Evolutionary conservation across 2,888 invertebrate genomes (phyloP).

Genomic region (Ennomos fuscantarius): DNA sequence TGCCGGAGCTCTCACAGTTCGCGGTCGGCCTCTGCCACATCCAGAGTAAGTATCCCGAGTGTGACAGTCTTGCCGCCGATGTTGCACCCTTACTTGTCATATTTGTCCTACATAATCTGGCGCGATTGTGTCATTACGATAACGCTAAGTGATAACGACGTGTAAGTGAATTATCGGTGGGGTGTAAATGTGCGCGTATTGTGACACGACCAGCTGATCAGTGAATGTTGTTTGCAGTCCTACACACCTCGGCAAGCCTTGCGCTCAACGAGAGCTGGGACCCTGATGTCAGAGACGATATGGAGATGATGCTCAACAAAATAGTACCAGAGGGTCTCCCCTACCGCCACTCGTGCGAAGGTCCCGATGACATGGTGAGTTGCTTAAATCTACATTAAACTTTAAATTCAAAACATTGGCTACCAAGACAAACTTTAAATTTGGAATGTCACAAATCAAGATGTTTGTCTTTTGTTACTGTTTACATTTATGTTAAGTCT

Average conservation of each 20-base stretch:
- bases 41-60: constrained; percentile 92
- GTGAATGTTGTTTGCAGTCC: constrained; percentile 88
- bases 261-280: constrained; percentile 99
- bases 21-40: constrained; percentile 98
- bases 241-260: constrained; percentile 99
- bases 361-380: constrained; percentile 98
- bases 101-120: constrained; percentile 59
- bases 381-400: constrained; percentile 14
- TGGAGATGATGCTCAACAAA: constrained; percentile 99
- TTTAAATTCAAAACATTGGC: constrained; percentile 21
- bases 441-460: constrained; percentile 14
- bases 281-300: constrained; percentile 98
- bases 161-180: constrained; percentile 31
- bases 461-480: constrained; percentile 21
- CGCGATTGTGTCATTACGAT: constrained; percentile 47
- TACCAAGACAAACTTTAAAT: constrained; percentile 20
- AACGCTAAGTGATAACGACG: constrained; percentile 41
- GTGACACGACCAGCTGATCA: constrained; percentile 61
- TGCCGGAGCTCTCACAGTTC: constrained; percentile 97
- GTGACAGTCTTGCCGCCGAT: constrained; percentile 70
- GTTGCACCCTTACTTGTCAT: constrained; percentile 71
- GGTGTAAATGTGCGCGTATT: constrained; percentile 35
- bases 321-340: constrained; percentile 98
- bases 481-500: constrained; percentile 12
- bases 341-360: constrained; percentile 98